Evolutionary conservation across 2,797 vertebrate species (phyloP), one percentile per base, ranked within the genome.

Genomic region (Sebastes matsubarae): DNA sequence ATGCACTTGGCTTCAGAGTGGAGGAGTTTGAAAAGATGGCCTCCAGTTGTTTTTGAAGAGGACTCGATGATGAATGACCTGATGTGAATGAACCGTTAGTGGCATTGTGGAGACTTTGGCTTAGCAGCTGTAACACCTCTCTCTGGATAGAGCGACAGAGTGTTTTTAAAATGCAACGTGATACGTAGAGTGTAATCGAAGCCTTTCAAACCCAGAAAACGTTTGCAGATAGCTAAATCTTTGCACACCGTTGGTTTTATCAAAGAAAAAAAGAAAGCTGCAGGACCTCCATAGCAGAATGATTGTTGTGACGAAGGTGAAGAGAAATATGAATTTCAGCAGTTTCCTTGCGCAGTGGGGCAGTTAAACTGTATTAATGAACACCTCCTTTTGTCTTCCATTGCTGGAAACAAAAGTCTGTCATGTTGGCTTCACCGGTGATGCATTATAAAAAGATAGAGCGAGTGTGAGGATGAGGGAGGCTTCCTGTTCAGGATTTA

Each of bases 41-140:
- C 92, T 84, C 81, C 78, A 73, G 93, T 87, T 93, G 91, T 92
- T 93, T 72, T 89, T 90, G 90, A 87, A 85, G 91, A 89, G 79
- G 72, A 73, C 75, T 65, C 20, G 1, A 68, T 92, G 93, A 94
- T 88, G 75, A 82, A 93, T 52, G 89, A 88, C 82, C 79, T 10
- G 68, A 81, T 78, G 82, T 29, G 83, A 79, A 29, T 61, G 27
- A 79, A 75, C 71, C 70, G 57, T 89, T 78, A 68, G 77, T 88
- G 86, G 60, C 73, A 42, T 55, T 67, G 84, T 55, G 76, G 79
- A 75, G 72, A 79, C 72, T 77, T 65, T 59, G 59, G 69, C 81
- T 78, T 27, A 27, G 68, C 11, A 11, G 65, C 81, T 55, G 54
- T 50, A 60, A 34, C 10, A 65, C 59, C 42, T 24, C 76, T 70